Evolutionary conservation across 2,113 vertebrate genomes (phyloP).

Genomic region (Rhea pennata): DNA sequence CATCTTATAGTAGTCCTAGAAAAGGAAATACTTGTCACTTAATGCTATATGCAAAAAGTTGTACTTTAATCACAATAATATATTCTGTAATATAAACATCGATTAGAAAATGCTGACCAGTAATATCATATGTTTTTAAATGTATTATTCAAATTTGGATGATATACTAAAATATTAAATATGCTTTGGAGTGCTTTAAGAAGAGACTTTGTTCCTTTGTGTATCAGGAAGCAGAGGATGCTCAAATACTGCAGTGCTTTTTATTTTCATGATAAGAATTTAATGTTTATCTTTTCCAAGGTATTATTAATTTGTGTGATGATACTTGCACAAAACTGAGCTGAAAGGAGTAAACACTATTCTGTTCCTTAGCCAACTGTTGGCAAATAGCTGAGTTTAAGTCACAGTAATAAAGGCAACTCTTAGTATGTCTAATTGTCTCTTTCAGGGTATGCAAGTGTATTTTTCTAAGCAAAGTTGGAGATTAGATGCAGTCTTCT

Average conservation of each 20-base stretch:
- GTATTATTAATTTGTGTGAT: not conserved
- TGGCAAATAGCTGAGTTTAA: not conserved
- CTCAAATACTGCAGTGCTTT: conserved; percentile 15
- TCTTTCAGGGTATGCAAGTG: not conserved
- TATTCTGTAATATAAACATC: not conserved
- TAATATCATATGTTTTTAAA: not conserved
- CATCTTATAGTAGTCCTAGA: not conserved
- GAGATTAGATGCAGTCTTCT: not conserved
- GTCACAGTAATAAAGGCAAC: not conserved
- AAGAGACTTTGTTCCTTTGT: not conserved
- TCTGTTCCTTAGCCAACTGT: not conserved
- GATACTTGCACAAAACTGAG: not conserved
- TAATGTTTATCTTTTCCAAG: not conserved
- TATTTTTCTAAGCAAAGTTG: not conserved
- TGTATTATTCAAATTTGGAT: conserved; percentile 19
- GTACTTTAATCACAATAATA: not conserved
- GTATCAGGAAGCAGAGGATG: not conserved
- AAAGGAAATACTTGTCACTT: conserved; percentile 13
- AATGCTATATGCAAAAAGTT: conserved; percentile 10
- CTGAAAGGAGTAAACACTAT: not conserved
- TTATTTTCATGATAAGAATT: not conserved
- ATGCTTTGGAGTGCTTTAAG: not conserved
- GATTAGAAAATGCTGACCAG: conserved; percentile 12
- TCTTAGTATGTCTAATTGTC: not conserved
- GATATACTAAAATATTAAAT: not conserved